Percentiles rank a stretch among this genome's conserved stretches.
phyloP scores from a whole-genome alignment of 2,888 invertebrate genomes.

The Agrochola lota region DNA sequence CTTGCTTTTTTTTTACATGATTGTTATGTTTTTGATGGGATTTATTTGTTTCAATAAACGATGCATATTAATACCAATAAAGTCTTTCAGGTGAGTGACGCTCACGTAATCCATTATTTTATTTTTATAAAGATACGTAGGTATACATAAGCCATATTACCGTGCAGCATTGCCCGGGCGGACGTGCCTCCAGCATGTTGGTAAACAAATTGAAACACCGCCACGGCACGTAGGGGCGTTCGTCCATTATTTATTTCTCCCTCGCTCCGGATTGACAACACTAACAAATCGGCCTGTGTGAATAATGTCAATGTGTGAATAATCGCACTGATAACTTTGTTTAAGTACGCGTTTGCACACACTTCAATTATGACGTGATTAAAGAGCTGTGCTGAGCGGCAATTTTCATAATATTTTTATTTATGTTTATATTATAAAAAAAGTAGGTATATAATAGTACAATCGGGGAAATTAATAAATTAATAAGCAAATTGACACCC shows the following conservation, averaged over 20 bases:
- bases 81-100: background rate
- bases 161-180: conserved; percentile 28
- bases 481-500: too few species aligned
- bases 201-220: conserved; percentile 68
- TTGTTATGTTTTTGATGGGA: too few species aligned
- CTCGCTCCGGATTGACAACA: conserved; percentile 52
- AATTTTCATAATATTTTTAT: background rate
- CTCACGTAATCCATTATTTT: conserved; percentile 21
- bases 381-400: background rate
- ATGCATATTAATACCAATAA: background rate
- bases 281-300: conserved; percentile 57
- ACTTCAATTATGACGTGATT: conserved; percentile 45
- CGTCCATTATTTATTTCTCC: conserved; percentile 61
- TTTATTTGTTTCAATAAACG: background rate
- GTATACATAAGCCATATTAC: conserved; percentile 30
- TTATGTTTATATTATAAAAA: background rate
- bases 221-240: conserved; percentile 55
- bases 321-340: conserved; percentile 49
- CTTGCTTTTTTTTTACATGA: too few species aligned
- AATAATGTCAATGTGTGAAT: conserved; percentile 45
- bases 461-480: background rate
- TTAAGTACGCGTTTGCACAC: conserved; percentile 25
- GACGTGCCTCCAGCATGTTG: conserved; percentile 61
- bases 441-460: background rate
- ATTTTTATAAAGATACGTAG: conserved; percentile 46